Base-by-base conservation (phyloP, 2,888 invertebrate species). In the Apamea epomidion region DNA sequence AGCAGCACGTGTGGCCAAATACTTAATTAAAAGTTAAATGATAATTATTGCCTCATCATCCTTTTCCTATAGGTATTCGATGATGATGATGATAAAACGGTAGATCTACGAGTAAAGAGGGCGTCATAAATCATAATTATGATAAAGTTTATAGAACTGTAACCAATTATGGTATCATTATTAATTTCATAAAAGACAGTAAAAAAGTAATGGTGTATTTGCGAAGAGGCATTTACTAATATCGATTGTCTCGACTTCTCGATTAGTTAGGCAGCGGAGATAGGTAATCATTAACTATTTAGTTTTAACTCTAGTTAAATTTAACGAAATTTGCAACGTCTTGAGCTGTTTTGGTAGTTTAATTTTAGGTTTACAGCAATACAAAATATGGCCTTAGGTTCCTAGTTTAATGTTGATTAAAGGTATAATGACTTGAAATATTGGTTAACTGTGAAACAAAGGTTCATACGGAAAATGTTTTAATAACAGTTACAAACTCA, bases 211-310 rank as follows among this genome's bases (percentile, higher is more conserved):
- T 85, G 71, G 74, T 82, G 75, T 86, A 83, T 78, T 81, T 84
- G 90, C 86, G 81, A 87, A 77, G 87, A 87, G 89, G 87, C 91
- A 91, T 91, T 90, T 91, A 90, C 88, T 87, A 76, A 89, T 86
- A 88, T 82, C 69, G 80, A 86, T 90, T 88, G 85, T 85, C 87
- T 82, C 78, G 62, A 87, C 75, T 78, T 83, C 67, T 80, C 74
- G 76, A 78, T 79, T 81, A 89, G 78, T 76, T 78, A 78, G 74
- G 81, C 82, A 76, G 75, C 83, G 77, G 82, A 86, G 80, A 80
- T 79, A 84, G 84, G 67, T 89, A 83, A 86, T 80, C 73, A 82
- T 82, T 78, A 81, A 72, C 72, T 75, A 77, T 82, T 85, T 88
- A 89, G 83, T 81, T 89, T 73, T 81, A 83, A 81, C 32, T 81